Evolutionary conservation across 64 coral and sea anemone species (phyloP), one percentile per base, ranked within the genome.

Genomic region (Astreopora myriophthalma): DNA sequence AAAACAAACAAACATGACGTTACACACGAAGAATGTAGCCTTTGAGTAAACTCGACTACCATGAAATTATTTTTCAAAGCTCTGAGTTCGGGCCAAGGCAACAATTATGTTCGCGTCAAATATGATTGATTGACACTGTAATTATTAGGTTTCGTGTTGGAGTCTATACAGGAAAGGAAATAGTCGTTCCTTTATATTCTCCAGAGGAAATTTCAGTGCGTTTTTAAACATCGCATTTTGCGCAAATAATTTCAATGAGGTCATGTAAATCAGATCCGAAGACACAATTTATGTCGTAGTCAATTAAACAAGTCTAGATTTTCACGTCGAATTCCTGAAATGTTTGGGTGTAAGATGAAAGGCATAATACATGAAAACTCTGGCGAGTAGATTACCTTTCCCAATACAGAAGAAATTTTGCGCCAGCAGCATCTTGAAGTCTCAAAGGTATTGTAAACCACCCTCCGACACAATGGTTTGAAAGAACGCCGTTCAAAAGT

Each of bases 1-100:
- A 65, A 83, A 83, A 64, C 23, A 64, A 83, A 83, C 79, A 65
- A 0, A 64, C 23, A 83, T 83, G 79, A 83, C 79, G 52, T 83
- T 65, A 3, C 32, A 37, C 57, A 39, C 22, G 33, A 65, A 83
- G 64, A 64, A 83, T 83, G 55, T 57, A 25, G n/a, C 57, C 16
- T 34, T 64, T 34, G 61, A 80, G 77, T 61, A 31, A 83, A 64
- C 79, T 23, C 5, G 24, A 65, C 34, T 64, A 83, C 31, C 63
- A 63, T 64, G 31, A 63, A 83, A 63, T 64, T 83, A 57, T 57
- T 61, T 64, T 64, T 23, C 35, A 37, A 83, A 78, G 40, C 75
- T n/a, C 49, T 82, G 9, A 26, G n/a, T n/a, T n/a, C 35, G 36
- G 33, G 65, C 16, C 36, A 5, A 23, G 24, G 11, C 22, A 22